phyloP scores from a whole-genome alignment of 2,797 vertebrate species.

The Acrossocheilus wenchowensis region DNA sequence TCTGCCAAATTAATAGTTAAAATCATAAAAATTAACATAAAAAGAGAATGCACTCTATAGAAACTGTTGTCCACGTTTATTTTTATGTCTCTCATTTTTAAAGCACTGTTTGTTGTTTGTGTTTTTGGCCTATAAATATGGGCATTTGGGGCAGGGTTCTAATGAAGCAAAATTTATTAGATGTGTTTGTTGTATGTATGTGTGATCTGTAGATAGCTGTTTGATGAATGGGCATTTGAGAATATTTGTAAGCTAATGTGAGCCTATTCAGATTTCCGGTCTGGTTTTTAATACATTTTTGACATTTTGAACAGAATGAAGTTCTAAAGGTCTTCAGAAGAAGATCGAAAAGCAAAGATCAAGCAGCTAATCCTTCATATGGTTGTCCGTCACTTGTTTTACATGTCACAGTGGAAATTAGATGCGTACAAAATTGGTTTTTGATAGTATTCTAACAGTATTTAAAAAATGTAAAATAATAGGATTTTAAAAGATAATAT shows the following conservation, averaged over 20 bases:
- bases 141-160: slow-evolving; percentile 16
- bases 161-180: background rate
- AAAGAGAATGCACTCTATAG: slow-evolving; percentile 45
- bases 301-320: slow-evolving; percentile 18
- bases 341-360: background rate
- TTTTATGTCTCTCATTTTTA: slow-evolving; percentile 18
- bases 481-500: background rate
- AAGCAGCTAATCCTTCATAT: slow-evolving; percentile 4
- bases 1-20: slow-evolving; percentile 42
- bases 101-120: slow-evolving; percentile 34
- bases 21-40: slow-evolving; percentile 30
- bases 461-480: background rate
- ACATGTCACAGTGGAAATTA: slow-evolving; percentile 23
- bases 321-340: slow-evolving; percentile 9
- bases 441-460: slow-evolving; percentile 17
- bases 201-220: slow-evolving; percentile 17
- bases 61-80: slow-evolving; percentile 9
- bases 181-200: slow-evolving; percentile 47
- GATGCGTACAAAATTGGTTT: background rate
- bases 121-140: slow-evolving; percentile 24
- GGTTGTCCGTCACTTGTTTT: slow-evolving; percentile 8
- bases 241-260: slow-evolving; percentile 41
- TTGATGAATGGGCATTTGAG: slow-evolving; percentile 24
- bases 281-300: slow-evolving; percentile 40
- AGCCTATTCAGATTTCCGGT: slow-evolving; percentile 15